These are phyloP conservation scores for Menidia menidia DNA, from an alignment of 2,797 vertebrate genomes.

Conservation along the genomic window DNA sequence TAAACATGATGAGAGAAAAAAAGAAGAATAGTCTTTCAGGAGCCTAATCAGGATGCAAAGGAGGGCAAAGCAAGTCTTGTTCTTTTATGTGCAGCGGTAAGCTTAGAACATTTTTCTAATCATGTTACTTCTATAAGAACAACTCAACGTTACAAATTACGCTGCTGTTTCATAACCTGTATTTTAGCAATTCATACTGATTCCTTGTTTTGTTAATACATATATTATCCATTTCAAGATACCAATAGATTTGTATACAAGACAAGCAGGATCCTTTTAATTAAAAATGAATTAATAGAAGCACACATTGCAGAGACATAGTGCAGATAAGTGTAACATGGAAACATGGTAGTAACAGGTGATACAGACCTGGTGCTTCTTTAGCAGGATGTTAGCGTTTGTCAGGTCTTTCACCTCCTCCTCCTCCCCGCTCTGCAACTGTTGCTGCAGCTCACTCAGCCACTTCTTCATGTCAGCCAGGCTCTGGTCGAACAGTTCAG, in stretches of 20 bases:
- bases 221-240: too few species aligned
- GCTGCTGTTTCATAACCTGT: too few species aligned
- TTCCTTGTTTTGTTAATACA: too few species aligned
- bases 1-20: constrained; percentile 23
- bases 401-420: constrained; percentile 92
- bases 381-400: constrained; percentile 92
- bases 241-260: too few species aligned
- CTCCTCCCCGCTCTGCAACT: constrained; percentile 86
- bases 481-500: constrained; percentile 90
- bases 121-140: too few species aligned
- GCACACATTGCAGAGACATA: neutral
- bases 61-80: constrained; percentile 15
- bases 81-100: neutral
- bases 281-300: neutral
- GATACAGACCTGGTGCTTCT: constrained; percentile 89
- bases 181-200: too few species aligned
- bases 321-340: neutral
- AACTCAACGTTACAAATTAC: neutral
- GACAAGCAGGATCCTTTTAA: too few species aligned
- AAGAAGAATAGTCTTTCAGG: constrained; percentile 51
- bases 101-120: too few species aligned
- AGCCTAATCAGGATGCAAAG: constrained; percentile 43
- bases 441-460: constrained; percentile 87
- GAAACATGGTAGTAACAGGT: neutral
- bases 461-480: constrained; percentile 89